Conservation (phyloP, 2,888 invertebrate species). For the Drosophila atroscutellata region DNA sequence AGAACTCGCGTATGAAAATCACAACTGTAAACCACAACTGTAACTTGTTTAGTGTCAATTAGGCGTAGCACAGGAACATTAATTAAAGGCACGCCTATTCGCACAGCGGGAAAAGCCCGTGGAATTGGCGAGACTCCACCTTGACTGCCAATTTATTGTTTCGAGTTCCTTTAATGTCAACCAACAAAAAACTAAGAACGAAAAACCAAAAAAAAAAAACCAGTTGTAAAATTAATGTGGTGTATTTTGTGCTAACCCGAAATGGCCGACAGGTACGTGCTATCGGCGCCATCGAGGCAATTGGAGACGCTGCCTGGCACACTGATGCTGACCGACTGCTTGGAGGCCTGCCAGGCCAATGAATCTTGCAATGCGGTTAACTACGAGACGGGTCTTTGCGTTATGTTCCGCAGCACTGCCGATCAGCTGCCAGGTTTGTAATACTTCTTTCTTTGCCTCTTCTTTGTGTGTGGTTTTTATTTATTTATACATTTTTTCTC, state of each 20-base stretch:
- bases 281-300: constrained; percentile 95
- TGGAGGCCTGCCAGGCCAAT: constrained; percentile 96
- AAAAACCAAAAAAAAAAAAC: constrained; percentile 14
- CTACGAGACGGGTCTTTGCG: constrained; percentile 97
- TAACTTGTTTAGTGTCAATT: constrained; percentile 6
- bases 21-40: background rate
- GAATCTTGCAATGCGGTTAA: constrained; percentile 96
- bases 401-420: constrained; percentile 92
- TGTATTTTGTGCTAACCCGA: constrained; percentile 66
- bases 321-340: constrained; percentile 96
- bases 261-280: constrained; percentile 86
- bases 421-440: constrained; percentile 92
- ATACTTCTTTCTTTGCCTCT: background rate
- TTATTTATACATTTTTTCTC: background rate
- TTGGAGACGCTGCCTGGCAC: constrained; percentile 96
- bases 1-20: background rate
- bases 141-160: constrained; percentile 3
- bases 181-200: constrained; percentile 15
- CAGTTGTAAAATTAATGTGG: constrained; percentile 69
- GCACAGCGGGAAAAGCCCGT: constrained; percentile 17
- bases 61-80: constrained; percentile 2
- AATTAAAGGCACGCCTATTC: background rate
- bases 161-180: constrained; percentile 10
- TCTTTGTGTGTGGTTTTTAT: constrained; percentile 29
- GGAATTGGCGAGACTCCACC: background rate